These are phyloP conservation scores for Drosophila suzukii DNA, from an alignment of 1,140 invertebrate species.

Conservation along the genomic window DNA sequence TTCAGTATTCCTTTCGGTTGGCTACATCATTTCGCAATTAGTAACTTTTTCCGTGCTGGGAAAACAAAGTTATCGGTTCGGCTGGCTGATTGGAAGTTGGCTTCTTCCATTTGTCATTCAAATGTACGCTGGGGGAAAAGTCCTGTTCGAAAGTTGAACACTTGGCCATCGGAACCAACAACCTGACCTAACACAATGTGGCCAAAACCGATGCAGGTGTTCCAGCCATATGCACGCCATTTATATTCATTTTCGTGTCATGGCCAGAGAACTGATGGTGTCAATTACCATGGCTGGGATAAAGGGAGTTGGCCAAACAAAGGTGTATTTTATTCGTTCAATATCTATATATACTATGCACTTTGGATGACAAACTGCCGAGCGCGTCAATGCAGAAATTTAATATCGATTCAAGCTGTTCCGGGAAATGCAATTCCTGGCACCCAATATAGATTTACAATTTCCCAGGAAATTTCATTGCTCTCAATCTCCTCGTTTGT, in stretches of 20 bases:
- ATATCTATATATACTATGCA: background rate
- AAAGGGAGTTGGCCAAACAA: conserved; percentile 18
- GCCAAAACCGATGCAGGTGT: conserved; percentile 16
- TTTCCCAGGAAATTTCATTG: conserved; percentile 6
- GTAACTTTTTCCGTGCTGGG: conserved; percentile 17
- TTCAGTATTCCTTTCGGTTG: conserved; percentile 5
- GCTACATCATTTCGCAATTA: conserved; percentile 48
- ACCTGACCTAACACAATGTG: conserved; percentile 64
- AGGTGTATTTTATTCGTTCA: conserved; percentile 9
- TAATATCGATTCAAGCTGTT: conserved; percentile 16
- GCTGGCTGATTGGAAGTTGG: conserved; percentile 21
- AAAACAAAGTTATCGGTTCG: conserved; percentile 49
- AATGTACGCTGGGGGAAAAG: background rate
- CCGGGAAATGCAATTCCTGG: conserved; percentile 10
- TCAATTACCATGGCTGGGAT: conserved; percentile 46
- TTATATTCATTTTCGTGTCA: conserved; percentile 69
- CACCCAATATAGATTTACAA: conserved; percentile 4
- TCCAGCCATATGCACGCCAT: conserved; percentile 31
- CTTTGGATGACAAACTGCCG: conserved; percentile 8
- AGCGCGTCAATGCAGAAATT: conserved; percentile 15
- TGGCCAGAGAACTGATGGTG: conserved; percentile 54
- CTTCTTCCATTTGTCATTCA: conserved; percentile 38
- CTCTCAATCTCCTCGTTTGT: background rate
- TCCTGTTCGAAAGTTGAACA: background rate
- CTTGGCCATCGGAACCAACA: background rate